Conservation (phyloP, 2,888 invertebrate genomes). For the Drosophila histrio region DNA sequence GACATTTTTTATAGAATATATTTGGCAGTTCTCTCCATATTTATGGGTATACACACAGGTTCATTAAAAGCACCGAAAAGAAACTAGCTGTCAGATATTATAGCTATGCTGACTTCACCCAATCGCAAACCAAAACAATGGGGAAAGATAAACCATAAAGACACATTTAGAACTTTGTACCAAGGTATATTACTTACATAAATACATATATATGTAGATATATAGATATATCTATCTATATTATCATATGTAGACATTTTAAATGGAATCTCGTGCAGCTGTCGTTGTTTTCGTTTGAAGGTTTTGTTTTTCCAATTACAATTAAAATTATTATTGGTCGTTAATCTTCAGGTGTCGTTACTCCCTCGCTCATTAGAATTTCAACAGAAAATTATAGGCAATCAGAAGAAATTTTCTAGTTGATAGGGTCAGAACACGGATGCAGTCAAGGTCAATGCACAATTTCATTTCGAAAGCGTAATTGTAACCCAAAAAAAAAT, state of each 20-base stretch:
- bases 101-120: neutral
- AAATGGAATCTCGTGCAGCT: conserved; percentile 31
- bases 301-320: conserved; percentile 1
- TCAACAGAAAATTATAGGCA: conserved; percentile 34
- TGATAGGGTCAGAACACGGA: neutral
- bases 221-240: neutral
- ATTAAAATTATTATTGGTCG: conserved; percentile 5
- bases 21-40: neutral
- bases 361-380: conserved; percentile 35
- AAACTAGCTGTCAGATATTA: neutral
- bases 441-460: conserved; percentile 1
- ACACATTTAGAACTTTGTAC: conserved; percentile 4
- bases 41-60: neutral
- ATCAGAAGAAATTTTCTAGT: conserved; percentile 15
- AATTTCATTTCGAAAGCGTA: neutral
- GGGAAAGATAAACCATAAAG: neutral
- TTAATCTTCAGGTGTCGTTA: conserved; percentile 21
- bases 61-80: neutral
- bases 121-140: neutral
- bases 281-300: neutral
- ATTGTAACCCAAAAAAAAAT: conserved; percentile 1
- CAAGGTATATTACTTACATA: no score
- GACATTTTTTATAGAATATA: neutral
- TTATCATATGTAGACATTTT: neutral
- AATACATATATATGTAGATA: neutral